Evolutionary conservation across 2,888 invertebrate species (phyloP).

Genomic region (Gortyna flavago): DNA sequence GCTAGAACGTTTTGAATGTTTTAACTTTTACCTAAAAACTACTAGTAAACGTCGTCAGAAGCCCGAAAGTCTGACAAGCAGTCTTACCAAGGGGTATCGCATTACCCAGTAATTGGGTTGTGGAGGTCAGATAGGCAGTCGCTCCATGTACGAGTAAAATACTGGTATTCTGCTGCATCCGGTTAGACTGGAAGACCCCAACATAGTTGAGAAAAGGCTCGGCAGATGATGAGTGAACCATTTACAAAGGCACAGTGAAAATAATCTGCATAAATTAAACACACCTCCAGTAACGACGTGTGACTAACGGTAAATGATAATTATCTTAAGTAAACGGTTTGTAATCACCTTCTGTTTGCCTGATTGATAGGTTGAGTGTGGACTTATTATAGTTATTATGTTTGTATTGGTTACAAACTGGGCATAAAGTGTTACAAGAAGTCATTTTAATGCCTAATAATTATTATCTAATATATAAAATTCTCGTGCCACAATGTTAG

Average conservation of each 20-base stretch:
- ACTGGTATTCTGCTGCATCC: too few relatives aligned
- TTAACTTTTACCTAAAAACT: not conserved
- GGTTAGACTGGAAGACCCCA: too few relatives aligned
- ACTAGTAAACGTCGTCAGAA: not conserved
- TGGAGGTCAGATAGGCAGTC: too few relatives aligned
- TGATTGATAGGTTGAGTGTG: slow-evolving; percentile 25
- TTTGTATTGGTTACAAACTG: not conserved
- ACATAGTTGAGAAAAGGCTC: too few relatives aligned
- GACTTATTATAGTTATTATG: slow-evolving; percentile 12
- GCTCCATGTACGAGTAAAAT: too few relatives aligned
- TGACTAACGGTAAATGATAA: slow-evolving; percentile 38
- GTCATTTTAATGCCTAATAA: not conserved
- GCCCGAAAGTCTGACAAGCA: too few relatives aligned
- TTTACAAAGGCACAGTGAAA: slow-evolving; percentile 25
- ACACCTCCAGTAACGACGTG: not conserved
- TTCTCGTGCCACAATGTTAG: too few relatives aligned
- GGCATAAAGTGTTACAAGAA: not conserved
- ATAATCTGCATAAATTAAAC: slow-evolving; percentile 35
- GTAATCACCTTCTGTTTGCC: slow-evolving; percentile 12
- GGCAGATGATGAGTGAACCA: not conserved
- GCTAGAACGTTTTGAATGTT: not conserved
- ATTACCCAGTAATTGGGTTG: too few relatives aligned
- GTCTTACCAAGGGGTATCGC: too few relatives aligned
- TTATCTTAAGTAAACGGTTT: slow-evolving; percentile 31
- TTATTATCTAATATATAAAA: too few relatives aligned